Percentiles rank a stretch among this genome's conserved stretches.
Evolutionary conservation across 1,140 invertebrate genomes (phyloP).

Genomic region (Leptopilina boulardi): DNA sequence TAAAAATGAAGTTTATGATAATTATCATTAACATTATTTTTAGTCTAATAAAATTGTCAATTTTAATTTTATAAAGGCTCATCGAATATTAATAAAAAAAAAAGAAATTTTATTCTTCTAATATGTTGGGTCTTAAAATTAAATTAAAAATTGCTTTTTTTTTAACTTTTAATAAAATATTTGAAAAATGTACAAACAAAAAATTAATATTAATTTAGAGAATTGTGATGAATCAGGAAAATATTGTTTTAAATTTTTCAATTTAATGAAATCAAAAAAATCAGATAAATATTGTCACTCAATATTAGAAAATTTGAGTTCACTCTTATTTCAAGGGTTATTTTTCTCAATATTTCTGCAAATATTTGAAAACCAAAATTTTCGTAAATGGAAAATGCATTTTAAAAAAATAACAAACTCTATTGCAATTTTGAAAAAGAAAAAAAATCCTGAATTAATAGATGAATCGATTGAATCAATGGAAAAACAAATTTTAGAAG

Average conservation of each 20-base stretch:
- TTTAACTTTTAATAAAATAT: too few relatives aligned
- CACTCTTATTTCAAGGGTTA: conserved; percentile 45
- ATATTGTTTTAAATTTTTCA: conserved; percentile 43
- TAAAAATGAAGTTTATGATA: too few relatives aligned
- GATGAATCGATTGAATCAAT: background rate
- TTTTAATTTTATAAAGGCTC: too few relatives aligned
- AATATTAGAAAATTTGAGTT: conserved; percentile 46
- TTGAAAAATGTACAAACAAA: background rate
- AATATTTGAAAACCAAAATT: conserved; percentile 49
- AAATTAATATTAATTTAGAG: background rate
- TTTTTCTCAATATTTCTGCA: conserved; percentile 39
- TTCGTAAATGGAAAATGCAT: conserved; percentile 39
- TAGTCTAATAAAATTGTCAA: too few relatives aligned
- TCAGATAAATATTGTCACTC: conserved; percentile 47
- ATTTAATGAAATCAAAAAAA: conserved; percentile 46
- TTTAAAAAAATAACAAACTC: background rate
- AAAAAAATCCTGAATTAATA: background rate
- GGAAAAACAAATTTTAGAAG: conserved; percentile 32
- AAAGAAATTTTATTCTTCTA: too few relatives aligned
- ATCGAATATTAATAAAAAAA: too few relatives aligned
- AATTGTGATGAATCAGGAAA: conserved; percentile 20
- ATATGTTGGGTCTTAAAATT: too few relatives aligned
- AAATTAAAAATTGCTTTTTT: too few relatives aligned
- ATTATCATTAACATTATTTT: too few relatives aligned
- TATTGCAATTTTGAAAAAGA: background rate